Base-by-base conservation (phyloP, 2,888 invertebrate species). In the Cantharis flavilabris region DNA sequence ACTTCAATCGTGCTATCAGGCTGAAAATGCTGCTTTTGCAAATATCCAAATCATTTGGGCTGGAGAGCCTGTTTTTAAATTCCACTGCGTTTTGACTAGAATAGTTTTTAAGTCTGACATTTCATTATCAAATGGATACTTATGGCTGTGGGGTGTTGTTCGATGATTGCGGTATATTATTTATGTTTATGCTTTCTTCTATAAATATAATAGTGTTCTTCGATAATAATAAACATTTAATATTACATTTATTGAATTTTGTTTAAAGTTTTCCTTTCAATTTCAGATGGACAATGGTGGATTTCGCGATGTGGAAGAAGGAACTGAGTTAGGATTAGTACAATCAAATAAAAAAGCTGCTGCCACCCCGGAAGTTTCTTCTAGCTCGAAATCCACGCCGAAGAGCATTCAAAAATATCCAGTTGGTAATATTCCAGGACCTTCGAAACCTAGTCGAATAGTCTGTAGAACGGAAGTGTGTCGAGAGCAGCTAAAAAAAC, bases 211-310 rank as follows among this genome's bases (percentile, higher is more conserved):
- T 33, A 33, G 26, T 26, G 26, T 33, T 3, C 4, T 13, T 33
- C 3, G 3, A 33, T 11, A 30, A 30, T 30, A 49, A n/a, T 49
- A 49, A n/a, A 49, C n/a, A n/a, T 16, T 49, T n/a, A 49, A 49
- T 5, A 49, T 23, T 1, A 23, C 0, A 23, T 23, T 23, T 23
- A 5, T 23, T 23, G 23, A 23, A 23, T 20, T 20, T 20, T 20
- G 20, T 20, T 20, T 20, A 20, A 20, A 20, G 20, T 20, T 20
- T 20, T 1, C 20, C 2, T 20, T 26, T 26, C 1, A 26, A 26
- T 26, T 87, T n/a, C 85, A 91, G 90, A 90, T 90, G 90, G 90
- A 90, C 71, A 88, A 87, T 83, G 84, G 87, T 26, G 86, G 85
- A 72, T 89, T 84, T 80, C 83, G 85, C 76, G 86, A 85, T 75